phyloP scores from a whole-genome alignment of 2,888 invertebrate species.

The Diadegma fenestrale region DNA sequence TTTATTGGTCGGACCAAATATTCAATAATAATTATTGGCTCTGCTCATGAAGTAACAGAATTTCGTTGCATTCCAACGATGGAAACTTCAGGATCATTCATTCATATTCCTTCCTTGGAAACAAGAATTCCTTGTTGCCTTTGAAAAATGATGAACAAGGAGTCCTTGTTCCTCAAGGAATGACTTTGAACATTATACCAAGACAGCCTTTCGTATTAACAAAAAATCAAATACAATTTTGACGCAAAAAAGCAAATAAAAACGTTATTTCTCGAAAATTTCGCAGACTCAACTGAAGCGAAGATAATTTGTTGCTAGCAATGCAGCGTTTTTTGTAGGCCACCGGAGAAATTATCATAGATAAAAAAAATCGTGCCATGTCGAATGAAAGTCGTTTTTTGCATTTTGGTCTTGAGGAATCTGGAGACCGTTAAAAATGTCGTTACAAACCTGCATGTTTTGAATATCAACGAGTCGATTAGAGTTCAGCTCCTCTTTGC shows the following conservation, averaged over 20 bases:
- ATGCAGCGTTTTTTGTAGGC: neutral
- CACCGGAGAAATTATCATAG: neutral
- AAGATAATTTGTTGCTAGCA: neutral
- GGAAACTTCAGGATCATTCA: too few species aligned
- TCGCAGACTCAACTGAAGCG: neutral
- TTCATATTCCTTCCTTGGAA: too few species aligned
- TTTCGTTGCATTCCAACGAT: too few species aligned
- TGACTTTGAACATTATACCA: too few species aligned
- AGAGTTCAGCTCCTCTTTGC: constrained; percentile 88
- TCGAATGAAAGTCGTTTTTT: neutral
- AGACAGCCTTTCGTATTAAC: neutral
- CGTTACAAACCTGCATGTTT: constrained; percentile 87
- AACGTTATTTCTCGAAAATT: neutral
- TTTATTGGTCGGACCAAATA: too few species aligned
- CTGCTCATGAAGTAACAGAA: too few species aligned
- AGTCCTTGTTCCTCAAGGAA: too few species aligned
- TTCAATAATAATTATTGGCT: too few species aligned
- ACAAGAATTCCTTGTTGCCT: too few species aligned
- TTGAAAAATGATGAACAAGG: too few species aligned
- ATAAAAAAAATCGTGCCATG: constrained; percentile 49
- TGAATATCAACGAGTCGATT: constrained; percentile 87
- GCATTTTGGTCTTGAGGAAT: neutral
- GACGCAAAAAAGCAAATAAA: neutral
- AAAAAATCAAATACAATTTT: neutral
- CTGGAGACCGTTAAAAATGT: neutral